Conservation (phyloP, 2,113 vertebrate species). For the Halcyon malimbica region DNA sequence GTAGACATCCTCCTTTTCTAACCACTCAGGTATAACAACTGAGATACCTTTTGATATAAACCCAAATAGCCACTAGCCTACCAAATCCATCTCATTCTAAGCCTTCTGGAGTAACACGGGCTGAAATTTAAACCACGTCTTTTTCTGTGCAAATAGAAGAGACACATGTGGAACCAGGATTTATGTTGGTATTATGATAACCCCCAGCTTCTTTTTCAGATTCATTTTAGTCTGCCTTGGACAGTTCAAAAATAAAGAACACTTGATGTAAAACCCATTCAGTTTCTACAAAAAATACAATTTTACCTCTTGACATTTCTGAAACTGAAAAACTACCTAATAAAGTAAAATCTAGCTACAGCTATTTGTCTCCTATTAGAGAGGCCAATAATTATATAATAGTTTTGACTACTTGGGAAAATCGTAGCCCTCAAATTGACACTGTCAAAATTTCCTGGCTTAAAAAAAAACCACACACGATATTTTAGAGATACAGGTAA, state of each 20-base stretch:
- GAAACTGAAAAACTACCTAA: not conserved
- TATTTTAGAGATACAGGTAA: too few relatives aligned
- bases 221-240: not conserved
- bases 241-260: not conserved
- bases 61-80: not conserved
- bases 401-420: not conserved
- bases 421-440: not conserved
- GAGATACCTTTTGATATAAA: not conserved
- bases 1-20: not conserved
- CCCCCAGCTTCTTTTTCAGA: not conserved
- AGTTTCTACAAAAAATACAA: not conserved
- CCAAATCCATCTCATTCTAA: not conserved
- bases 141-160: not conserved
- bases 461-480: not conserved
- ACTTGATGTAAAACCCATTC: not conserved
- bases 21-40: not conserved
- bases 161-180: accelerated
- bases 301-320: not conserved
- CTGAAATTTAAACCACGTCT: not conserved
- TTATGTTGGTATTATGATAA: not conserved
- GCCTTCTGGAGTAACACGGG: not conserved
- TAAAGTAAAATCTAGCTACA: not conserved
- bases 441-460: not conserved
- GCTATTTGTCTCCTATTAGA: not conserved
- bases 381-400: not conserved